Conservation (phyloP, 2,113 vertebrate genomes). For the Athene noctua region DNA sequence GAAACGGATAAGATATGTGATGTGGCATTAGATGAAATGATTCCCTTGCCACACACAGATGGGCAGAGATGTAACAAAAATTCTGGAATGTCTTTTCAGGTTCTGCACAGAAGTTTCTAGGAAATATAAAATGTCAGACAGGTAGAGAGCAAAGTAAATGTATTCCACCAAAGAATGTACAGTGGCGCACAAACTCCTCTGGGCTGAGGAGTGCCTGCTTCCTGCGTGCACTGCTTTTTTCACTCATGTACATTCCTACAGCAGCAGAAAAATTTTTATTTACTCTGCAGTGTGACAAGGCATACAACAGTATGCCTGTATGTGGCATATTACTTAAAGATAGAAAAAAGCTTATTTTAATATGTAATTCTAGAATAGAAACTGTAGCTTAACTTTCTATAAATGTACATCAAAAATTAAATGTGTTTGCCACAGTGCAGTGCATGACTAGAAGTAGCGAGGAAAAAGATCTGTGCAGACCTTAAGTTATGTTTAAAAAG, state of each 20-base stretch:
- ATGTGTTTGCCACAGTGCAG: neutral
- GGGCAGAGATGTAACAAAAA: neutral
- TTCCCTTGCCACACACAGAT: neutral
- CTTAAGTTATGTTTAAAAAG: neutral
- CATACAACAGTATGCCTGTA: neutral
- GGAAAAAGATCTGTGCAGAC: neutral
- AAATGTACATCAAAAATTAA: neutral
- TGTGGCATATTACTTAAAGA: neutral
- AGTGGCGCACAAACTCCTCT: neutral
- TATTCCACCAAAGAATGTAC: neutral
- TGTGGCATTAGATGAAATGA: neutral
- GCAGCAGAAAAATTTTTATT: neutral
- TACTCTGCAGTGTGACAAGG: neutral
- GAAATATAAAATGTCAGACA: neutral
- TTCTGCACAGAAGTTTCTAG: neutral
- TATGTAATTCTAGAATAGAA: neutral
- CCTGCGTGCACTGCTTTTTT: neutral
- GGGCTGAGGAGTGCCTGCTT: neutral
- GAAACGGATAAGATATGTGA: rapidly evolving
- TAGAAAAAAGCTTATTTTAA: neutral
- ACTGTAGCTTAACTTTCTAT: neutral
- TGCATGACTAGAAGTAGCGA: neutral
- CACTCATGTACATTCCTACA: neutral
- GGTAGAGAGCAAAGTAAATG: neutral
- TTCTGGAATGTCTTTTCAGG: neutral